A percentile compares a stretch with the other conserved stretches of the same genome.
phyloP scores from a whole-genome alignment of 2,888 invertebrate species.

The Scrobipalpa costella region DNA sequence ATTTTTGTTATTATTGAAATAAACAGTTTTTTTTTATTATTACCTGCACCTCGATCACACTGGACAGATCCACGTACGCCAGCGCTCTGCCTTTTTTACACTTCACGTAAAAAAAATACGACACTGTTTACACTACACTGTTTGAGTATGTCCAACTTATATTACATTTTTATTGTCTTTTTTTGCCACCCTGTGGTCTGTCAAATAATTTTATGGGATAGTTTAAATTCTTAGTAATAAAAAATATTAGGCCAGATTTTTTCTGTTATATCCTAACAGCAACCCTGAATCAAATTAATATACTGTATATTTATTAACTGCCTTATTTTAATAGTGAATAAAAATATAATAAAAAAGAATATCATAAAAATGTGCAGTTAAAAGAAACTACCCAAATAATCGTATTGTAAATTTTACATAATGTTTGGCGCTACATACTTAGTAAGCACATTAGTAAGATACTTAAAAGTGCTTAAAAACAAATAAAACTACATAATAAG shows the following conservation, averaged over 20 bases:
- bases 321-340: no score
- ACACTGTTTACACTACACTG: conserved; percentile 24
- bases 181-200: no score
- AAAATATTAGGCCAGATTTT: no score
- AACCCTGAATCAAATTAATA: no score
- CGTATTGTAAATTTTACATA: not conserved
- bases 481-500: not conserved
- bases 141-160: conserved; percentile 11
- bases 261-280: no score
- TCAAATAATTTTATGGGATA: no score
- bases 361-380: no score
- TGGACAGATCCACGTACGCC: conserved; percentile 88
- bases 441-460: not conserved
- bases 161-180: conserved; percentile 28
- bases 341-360: no score
- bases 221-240: no score
- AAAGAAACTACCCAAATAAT: not conserved
- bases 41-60: conserved; percentile 89
- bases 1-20: no score
- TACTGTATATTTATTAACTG: no score
- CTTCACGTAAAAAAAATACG: conserved; percentile 46
- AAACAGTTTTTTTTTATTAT: no score
- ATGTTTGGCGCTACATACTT: not conserved
- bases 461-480: conserved; percentile 4
- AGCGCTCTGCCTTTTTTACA: conserved; percentile 82